These are phyloP conservation scores for Echinometra lucunter DNA, from an alignment of 53 echinoderm and acorn worm genomes.

Conservation along the genomic window DNA sequence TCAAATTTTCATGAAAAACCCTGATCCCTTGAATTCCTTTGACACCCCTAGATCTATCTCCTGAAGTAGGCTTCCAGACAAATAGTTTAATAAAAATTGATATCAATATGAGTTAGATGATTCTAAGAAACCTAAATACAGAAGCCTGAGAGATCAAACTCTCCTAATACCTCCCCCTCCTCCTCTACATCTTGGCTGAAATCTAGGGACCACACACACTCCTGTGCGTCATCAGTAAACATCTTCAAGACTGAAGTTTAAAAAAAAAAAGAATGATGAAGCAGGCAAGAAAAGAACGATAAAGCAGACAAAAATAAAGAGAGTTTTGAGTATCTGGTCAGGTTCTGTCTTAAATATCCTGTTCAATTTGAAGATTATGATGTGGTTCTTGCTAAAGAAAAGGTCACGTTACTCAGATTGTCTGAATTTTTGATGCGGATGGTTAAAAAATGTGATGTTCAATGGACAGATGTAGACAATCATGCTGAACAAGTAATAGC, in stretches of 20 bases:
- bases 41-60: not conserved
- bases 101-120: not conserved
- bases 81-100: not conserved
- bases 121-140: not conserved
- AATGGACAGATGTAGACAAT: not conserved
- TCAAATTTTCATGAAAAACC: not conserved
- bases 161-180: not conserved
- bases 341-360: not conserved
- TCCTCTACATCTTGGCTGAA: not conserved
- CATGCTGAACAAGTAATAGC: not conserved
- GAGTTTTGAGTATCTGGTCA: not conserved
- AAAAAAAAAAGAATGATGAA: not conserved
- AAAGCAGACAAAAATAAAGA: not conserved
- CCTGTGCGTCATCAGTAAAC: not conserved
- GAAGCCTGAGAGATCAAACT: not conserved
- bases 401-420: not conserved
- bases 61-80: not conserved
- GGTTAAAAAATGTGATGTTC: not conserved
- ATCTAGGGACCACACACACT: slow-evolving; percentile 24
- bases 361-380: slow-evolving; percentile 12
- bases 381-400: not conserved
- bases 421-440: not conserved
- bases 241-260: not conserved
- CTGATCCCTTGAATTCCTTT: not conserved
- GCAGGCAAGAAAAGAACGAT: not conserved